Base-by-base conservation (phyloP, 2,888 invertebrate species). In the Euspilapteryx auroguttella region DNA sequence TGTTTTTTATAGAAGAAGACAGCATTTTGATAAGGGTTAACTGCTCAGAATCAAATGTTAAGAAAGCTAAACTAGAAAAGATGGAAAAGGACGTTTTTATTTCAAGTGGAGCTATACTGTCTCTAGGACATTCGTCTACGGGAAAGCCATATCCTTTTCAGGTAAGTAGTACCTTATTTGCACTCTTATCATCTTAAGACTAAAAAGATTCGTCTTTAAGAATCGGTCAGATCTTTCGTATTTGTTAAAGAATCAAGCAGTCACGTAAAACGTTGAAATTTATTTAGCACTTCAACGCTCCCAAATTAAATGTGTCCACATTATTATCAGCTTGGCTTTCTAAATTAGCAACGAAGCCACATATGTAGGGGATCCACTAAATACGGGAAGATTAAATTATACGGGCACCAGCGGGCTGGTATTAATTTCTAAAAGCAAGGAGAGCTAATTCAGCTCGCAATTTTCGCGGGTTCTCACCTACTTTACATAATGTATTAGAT, bases 341-440 rank as follows among this genome's bases (percentile, higher is more conserved):
- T 17, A 24, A 27, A 31, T 31, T 31, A 27, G 30, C 13, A 31
- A 23, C 14, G 23, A 31, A 24, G 21, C 6, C 24, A 13, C 25
- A 25, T 22, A 17, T 17, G 30, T n/a, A n/a, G 32, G 17, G 27
- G 15, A 32, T 30, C 13, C 13, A 27, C 27, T 28, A 32, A 27
- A 30, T 23, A 32, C 27, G 35, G 35, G 34, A 29, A 39, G 35
- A 44, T 43, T 42, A 41, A 44, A 42, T 42, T 44, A 38, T 39
- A 42, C 34, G n/a, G 31, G 36, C 32, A 34, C 37, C 33, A 34
- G 34, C 37, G 38, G 36, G 41, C 39, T 42, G 36, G 38, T 42
- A 45, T 43, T 44, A 42, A 47, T 45, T 45, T 42, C 38, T 35
- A 33, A 35, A 39, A 42, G 38, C 33, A 44, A 44, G n/a, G 36